Base-by-base conservation (phyloP, 1,140 invertebrate species). In the Cryptotermes secundus region DNA sequence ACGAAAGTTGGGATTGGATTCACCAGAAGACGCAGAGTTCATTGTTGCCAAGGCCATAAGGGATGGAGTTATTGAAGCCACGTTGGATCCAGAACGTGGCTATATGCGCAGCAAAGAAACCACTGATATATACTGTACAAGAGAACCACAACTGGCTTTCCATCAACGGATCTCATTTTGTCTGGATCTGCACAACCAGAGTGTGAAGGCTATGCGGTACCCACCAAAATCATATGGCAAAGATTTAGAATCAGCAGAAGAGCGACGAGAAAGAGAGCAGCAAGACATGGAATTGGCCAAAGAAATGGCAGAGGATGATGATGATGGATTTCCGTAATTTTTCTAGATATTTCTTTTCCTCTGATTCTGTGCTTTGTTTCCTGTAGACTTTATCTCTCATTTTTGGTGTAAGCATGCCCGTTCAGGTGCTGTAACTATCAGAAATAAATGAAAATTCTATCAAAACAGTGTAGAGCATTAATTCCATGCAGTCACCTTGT, bases 41-140 rank as follows among this genome's bases (percentile, higher is more conserved):
- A 99, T 99, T 89, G 98, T 99, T 0, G 98, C 98, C 0, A 99
- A 99, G 91, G 98, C 99, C n/a, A 99, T 99, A 84, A 92, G 98
- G 82, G 99, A 99, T 92, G 97, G 98, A 81, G 98, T 99, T 2
- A 99, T 99, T 89, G 98, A 99, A 90, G 99, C 99, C 1, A 97
- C 94, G 1, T 93, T 99, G 85, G 97, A 99, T 91, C 96, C 98
- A 85, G 97, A 98, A 89, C 95, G 96, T 86, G 97, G 97, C 31
- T 99, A 97, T 88, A 98, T 99, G 94, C 95, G 98, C 85, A 99
- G 98, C 87, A 99, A 98, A 88, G 98, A 99, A 89, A 97, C 96
- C 79, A 96, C 95, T 6, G 98, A 99, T 89, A 96, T 99, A 86
- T 99, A 99, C 89, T 97, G 96, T 86, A 99, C 99, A 9, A 93